A percentile compares a stretch with the other conserved stretches of the same genome.
Conservation (phyloP, 1,140 invertebrate genomes). For the Sycophaga agraensis region DNA sequence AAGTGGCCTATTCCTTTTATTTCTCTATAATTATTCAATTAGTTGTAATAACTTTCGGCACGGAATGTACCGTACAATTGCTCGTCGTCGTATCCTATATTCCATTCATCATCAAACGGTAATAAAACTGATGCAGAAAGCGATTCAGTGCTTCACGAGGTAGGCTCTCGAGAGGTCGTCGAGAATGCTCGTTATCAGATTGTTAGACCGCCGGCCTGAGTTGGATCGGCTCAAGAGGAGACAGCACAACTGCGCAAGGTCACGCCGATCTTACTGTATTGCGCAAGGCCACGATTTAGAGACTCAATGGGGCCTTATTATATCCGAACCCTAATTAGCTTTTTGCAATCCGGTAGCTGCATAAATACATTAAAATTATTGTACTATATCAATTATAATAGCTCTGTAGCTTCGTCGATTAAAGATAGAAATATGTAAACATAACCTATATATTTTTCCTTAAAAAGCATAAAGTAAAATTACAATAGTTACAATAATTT, state of each 20-base stretch:
- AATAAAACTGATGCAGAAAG: conserved; percentile 15
- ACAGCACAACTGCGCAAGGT: conserved; percentile 16
- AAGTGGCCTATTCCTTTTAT: background rate
- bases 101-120: conserved; percentile 5
- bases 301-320: background rate
- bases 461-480: too few relatives aligned
- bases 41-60: background rate
- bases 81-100: background rate
- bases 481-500: too few relatives aligned
- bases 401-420: too few relatives aligned
- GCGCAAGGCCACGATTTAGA: background rate
- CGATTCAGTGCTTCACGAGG: background rate
- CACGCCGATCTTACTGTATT: conserved; percentile 1
- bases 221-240: background rate
- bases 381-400: too few relatives aligned
- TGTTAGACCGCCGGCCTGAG: background rate
- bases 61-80: background rate
- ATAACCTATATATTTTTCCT: too few relatives aligned
- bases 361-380: too few relatives aligned
- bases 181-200: conserved; percentile 8
- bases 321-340: too few relatives aligned
- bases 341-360: too few relatives aligned
- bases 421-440: too few relatives aligned
- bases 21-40: conserved; percentile 16
- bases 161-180: background rate